Conservation (phyloP, 1,140 invertebrate genomes). For the Helicoverpa armigera region DNA sequence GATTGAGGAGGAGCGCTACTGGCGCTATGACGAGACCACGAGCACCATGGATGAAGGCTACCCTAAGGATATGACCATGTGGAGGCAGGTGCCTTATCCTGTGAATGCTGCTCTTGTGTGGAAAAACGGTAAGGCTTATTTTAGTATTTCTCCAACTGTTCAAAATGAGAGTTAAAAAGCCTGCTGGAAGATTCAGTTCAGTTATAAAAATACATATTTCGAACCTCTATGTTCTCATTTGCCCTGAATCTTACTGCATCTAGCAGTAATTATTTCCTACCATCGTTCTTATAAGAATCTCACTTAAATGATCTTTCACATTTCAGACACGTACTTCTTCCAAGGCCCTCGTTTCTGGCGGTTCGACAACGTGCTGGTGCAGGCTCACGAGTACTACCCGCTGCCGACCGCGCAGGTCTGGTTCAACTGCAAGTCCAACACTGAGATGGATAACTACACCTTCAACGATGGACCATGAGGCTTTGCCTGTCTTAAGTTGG, state of each 20-base stretch:
- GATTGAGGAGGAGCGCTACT: constrained; percentile 89
- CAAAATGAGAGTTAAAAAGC: no score
- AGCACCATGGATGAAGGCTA: constrained; percentile 89
- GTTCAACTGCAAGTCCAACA: constrained; percentile 87
- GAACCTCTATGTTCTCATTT: no score
- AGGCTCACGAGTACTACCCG: constrained; percentile 86
- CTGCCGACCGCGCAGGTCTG: constrained; percentile 87
- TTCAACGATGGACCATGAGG: no score
- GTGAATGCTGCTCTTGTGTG: constrained; percentile 90
- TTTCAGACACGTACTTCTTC: constrained; percentile 88
- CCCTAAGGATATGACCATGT: constrained; percentile 89
- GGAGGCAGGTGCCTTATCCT: constrained; percentile 89
- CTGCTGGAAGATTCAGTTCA: no score
- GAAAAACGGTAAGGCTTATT: constrained; percentile 86
- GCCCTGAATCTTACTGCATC: no score
- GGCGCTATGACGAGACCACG: constrained; percentile 89
- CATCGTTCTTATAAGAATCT: background rate
- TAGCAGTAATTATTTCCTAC: background rate
- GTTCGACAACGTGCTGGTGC: constrained; percentile 87
- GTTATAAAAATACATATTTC: no score
- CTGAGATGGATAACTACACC: constrained; percentile 65
- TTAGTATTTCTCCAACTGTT: no score
- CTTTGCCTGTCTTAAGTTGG: no score
- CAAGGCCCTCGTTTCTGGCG: constrained; percentile 89
- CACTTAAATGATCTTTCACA: background rate